Percentiles rank a stretch among this genome's conserved stretches.
Conservation (phyloP, 2,113 vertebrate species). For the Oplegnathus fasciatus region DNA sequence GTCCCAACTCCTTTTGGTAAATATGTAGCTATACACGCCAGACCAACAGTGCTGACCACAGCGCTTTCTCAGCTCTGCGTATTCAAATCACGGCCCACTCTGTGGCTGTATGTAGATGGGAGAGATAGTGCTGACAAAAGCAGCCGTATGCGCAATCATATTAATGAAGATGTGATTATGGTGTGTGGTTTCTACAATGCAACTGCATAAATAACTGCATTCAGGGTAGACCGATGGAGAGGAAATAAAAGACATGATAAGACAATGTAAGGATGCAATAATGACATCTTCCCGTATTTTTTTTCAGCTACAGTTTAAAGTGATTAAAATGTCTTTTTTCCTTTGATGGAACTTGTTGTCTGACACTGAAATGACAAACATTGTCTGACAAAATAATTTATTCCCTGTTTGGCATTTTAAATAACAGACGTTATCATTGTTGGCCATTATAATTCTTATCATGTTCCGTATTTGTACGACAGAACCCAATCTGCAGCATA, state of each 20-base stretch:
- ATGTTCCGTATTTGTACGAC: slow-evolving; percentile 32
- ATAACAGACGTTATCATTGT: slow-evolving; percentile 12
- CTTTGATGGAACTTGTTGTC: slow-evolving; percentile 8
- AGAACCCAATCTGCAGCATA: slow-evolving; percentile 37
- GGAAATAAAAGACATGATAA: slow-evolving; percentile 42
- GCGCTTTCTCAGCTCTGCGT: slow-evolving; percentile 56
- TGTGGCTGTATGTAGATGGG: slow-evolving; percentile 57
- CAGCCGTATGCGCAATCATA: slow-evolving; percentile 63
- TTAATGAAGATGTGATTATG: slow-evolving; percentile 70
- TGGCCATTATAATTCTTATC: slow-evolving; percentile 44
- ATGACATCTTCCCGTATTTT: slow-evolving; percentile 38
- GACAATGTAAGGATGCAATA: slow-evolving; percentile 30
- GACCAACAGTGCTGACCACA: slow-evolving; percentile 61
- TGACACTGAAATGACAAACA: slow-evolving; percentile 20
- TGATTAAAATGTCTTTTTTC: slow-evolving; percentile 7
- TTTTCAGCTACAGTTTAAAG: slow-evolving; percentile 19
- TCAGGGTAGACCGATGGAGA: not conserved
- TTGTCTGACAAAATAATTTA: slow-evolving; percentile 3
- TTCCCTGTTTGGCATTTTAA: slow-evolving; percentile 40
- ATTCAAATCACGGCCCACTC: slow-evolving; percentile 66
- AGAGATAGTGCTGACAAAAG: slow-evolving; percentile 78
- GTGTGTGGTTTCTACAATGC: slow-evolving; percentile 30
- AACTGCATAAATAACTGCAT: slow-evolving; percentile 50
- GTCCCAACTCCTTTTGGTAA: slow-evolving; percentile 39
- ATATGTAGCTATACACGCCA: slow-evolving; percentile 37